phyloP scores from a whole-genome alignment of 2,113 vertebrate species.

The Anas platyrhynchos region DNA sequence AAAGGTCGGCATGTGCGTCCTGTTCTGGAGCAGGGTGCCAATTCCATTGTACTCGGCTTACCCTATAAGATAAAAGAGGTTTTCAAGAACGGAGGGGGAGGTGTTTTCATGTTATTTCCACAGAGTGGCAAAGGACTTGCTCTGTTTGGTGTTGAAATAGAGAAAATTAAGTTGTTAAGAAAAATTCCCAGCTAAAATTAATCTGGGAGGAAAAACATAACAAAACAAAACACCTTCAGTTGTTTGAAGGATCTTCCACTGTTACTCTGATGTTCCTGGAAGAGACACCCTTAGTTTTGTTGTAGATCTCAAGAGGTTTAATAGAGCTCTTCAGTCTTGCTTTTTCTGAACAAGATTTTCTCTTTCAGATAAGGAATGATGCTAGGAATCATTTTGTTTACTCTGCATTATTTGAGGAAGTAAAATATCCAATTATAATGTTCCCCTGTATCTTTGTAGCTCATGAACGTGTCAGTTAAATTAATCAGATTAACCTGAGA shows the following conservation, averaged over 20 bases:
- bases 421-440: not conserved
- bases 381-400: not conserved
- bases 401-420: not conserved
- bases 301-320: not conserved
- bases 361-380: not conserved
- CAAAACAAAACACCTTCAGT: not conserved
- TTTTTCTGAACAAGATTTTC: not conserved
- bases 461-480: not conserved
- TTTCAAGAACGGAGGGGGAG: not conserved
- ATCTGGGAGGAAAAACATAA: not conserved
- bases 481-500: not conserved
- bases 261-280: not conserved
- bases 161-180: not conserved
- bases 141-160: not conserved
- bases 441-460: not conserved
- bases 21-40: not conserved
- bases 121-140: not conserved
- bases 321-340: not conserved
- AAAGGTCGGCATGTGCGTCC: fast-evolving
- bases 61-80: not conserved
- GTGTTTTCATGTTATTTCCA: not conserved
- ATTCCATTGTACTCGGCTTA: not conserved
- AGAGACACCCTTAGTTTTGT: not conserved
- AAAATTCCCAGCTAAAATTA: not conserved
- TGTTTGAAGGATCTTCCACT: not conserved